These are phyloP conservation scores for Yponomeuta malinellus DNA, from an alignment of 2,888 invertebrate genomes.

Conservation along the genomic window DNA sequence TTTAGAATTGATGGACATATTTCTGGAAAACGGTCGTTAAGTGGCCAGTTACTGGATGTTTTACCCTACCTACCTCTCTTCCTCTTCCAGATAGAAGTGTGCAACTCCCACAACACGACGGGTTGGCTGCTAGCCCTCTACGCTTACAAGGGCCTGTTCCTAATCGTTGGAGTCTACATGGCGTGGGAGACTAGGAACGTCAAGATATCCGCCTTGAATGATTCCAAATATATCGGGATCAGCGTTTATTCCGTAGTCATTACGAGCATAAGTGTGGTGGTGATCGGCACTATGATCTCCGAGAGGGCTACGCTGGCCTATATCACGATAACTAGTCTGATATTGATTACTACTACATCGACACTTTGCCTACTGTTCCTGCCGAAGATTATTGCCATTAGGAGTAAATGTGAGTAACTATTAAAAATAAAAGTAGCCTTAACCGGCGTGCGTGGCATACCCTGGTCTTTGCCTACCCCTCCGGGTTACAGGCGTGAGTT, in stretches of 20 bases:
- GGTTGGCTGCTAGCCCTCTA: conserved; percentile 94
- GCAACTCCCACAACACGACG: conserved; percentile 89
- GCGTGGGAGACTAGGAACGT: conserved; percentile 96
- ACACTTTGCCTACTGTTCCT: conserved; percentile 90
- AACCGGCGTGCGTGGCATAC: no score
- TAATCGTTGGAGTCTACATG: conserved; percentile 95
- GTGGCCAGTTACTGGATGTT: no score
- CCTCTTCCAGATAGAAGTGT: conserved; percentile 86
- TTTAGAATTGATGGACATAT: no score
- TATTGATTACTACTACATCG: conserved; percentile 89
- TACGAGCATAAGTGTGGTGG: conserved; percentile 89
- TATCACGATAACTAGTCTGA: conserved; percentile 87
- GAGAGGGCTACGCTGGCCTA: conserved; percentile 88
- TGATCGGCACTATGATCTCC: conserved; percentile 90
- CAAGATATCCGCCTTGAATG: conserved; percentile 93
- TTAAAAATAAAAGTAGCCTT: background rate
- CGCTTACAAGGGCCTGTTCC: conserved; percentile 90
- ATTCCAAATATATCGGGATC: conserved; percentile 95
- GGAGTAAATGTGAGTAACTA: conserved; percentile 73
- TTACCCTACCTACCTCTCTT: conserved; percentile 23
- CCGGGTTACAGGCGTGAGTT: no score
- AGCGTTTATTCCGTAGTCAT: conserved; percentile 95
- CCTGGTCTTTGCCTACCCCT: no score
- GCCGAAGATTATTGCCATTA: conserved; percentile 87
- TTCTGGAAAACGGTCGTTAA: no score